Conservation (phyloP, 2,113 vertebrate species). For the Myocastor coypus region DNA sequence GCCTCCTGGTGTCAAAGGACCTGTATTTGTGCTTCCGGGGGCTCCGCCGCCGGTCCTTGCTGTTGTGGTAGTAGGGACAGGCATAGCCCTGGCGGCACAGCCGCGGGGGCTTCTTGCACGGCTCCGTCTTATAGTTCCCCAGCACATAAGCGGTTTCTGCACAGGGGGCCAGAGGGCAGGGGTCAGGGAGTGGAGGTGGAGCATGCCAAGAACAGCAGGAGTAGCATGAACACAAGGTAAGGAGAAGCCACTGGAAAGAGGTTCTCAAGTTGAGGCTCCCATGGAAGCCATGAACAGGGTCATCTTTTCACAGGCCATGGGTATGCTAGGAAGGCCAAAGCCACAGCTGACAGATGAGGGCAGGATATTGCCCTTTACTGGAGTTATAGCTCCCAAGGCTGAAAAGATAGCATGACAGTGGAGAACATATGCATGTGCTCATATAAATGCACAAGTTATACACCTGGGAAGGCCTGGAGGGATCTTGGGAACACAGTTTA, state of each 20-base stretch:
- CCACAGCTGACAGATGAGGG: background rate
- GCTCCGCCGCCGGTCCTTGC: constrained; percentile 97
- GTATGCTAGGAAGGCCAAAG: background rate
- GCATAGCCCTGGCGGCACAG: constrained; percentile 99
- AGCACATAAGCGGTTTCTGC: constrained; percentile 96
- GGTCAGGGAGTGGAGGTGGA: constrained; percentile 34
- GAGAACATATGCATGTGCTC: background rate
- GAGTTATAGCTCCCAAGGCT: background rate
- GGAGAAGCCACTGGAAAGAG: constrained; percentile 7
- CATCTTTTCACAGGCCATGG: background rate
- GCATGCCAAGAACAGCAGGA: background rate
- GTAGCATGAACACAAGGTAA: background rate
- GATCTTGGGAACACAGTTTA: background rate
- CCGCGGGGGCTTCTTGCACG: constrained; percentile 98
- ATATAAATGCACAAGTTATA: accelerated
- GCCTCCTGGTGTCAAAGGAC: constrained; percentile 82
- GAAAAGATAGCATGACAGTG: background rate
- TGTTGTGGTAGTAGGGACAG: constrained; percentile 98
- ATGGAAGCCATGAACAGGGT: background rate
- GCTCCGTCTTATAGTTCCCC: constrained; percentile 98
- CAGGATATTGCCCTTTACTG: background rate
- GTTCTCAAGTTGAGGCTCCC: background rate
- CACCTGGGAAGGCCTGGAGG: background rate
- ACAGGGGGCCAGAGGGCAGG: constrained; percentile 67
- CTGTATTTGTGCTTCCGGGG: constrained; percentile 99